Conservation (phyloP, 2,888 invertebrate genomes). For the Pseudeuparius sepicola region DNA sequence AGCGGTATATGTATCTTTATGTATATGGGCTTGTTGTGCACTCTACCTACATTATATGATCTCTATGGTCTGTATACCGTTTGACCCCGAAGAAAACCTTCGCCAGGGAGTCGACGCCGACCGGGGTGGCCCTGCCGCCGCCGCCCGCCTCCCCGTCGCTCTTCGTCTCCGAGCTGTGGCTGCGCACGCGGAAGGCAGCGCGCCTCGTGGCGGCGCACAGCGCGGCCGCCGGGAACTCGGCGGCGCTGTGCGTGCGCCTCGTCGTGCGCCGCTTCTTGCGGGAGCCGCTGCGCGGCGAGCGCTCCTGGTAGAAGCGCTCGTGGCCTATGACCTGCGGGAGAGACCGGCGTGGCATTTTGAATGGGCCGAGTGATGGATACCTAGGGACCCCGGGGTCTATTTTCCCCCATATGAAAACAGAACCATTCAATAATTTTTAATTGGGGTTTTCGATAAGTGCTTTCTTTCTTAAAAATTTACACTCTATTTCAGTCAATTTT, state of each 20-base stretch:
- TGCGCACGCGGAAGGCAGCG: conserved; percentile 49
- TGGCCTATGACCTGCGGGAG: conserved; percentile 68
- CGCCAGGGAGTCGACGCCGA: conserved; percentile 66
- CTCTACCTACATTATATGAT: too few species aligned
- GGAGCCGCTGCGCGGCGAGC: conserved; percentile 42
- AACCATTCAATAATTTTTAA: too few species aligned
- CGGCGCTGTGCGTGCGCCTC: conserved; percentile 57
- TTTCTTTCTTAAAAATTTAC: too few species aligned
- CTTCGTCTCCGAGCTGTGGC: conserved; percentile 54
- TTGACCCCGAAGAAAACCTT: conserved; percentile 52
- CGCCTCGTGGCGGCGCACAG: conserved; percentile 55
- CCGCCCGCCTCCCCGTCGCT: conserved; percentile 49
- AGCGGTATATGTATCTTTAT: too few species aligned
- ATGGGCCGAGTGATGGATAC: too few species aligned
- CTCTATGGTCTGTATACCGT: too few species aligned
- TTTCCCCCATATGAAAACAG: too few species aligned
- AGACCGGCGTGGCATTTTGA: too few species aligned
- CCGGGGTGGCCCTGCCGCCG: conserved; percentile 39
- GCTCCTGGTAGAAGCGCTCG: conserved; percentile 67
- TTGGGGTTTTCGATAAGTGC: too few species aligned
- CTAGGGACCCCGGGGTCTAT: too few species aligned
- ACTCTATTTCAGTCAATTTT: too few species aligned
- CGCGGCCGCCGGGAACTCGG: conserved; percentile 53
- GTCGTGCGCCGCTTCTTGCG: conserved; percentile 45
- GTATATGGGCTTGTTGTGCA: too few species aligned